Evolutionary conservation across 1,140 invertebrate genomes (phyloP), one percentile per base, ranked within the genome.

Genomic region (Dysdera silvatica): DNA sequence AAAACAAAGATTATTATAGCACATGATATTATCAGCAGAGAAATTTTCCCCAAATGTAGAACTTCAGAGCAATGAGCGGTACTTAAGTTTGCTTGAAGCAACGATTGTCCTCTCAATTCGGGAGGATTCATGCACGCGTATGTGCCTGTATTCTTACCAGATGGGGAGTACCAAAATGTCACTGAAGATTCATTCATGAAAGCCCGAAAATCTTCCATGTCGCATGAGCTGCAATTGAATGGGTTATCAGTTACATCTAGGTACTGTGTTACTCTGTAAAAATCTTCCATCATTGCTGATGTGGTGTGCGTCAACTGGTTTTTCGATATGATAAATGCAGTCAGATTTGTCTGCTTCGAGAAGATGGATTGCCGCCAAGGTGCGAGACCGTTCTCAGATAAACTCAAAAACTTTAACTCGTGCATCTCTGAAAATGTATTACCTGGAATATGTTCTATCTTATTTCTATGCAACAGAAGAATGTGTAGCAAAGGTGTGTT

Each of bases 231-330:
- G 65, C 82, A 83, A 43, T 77, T 72, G 60, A 82, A 80, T 6
- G 79, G 74, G 71, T 83, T 83, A 32, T 75, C 71, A 58, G 73
- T 71, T 4, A 82, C 47, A 53, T 81, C 74, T 28, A 83, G 71
- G 52, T 72, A 65, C 2, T 71, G 57, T 14, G 31, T 54, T 7
- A 82, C 69, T 57, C 74, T 74, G 29, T 70, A 71, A 32, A 82
- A 78, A 67, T 83, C 81, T 61, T 78, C 66, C 32, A 82, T 72
- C 80, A 83, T 82, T n/a, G 75, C 76, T 32, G 74, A 40, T 14
- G 77, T 80, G 20, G 82, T 74, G 62, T 77, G 75, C 7, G 77
- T 75, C 43, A 83, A 75, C 72, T 80, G 79, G 69, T 83, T 83
- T 31, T 79, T 74, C 3, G 72, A 72, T 33, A 82, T 66, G 56